Percentiles rank a stretch among this genome's conserved stretches.
phyloP scores from a whole-genome alignment of 2,113 vertebrate species.

The Festucalex cinctus region DNA sequence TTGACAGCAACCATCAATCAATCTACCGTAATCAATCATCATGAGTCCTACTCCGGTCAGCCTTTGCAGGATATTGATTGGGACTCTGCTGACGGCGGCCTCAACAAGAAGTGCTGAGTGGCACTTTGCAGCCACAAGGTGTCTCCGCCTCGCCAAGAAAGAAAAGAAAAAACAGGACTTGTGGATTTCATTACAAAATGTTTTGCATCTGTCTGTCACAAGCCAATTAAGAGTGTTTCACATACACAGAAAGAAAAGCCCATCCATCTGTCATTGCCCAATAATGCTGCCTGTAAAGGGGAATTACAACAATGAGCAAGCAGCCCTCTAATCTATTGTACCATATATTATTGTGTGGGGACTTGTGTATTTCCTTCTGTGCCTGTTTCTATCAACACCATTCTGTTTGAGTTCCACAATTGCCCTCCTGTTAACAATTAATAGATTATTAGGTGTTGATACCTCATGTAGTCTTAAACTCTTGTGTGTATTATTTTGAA shows the following conservation, averaged over 20 bases:
- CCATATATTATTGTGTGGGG: not conserved
- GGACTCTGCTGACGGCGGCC: conserved; percentile 36
- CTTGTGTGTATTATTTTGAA: too few relatives aligned
- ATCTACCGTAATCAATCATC: not conserved
- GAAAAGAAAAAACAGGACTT: not conserved
- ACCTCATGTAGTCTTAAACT: too few relatives aligned
- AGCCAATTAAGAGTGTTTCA: not conserved
- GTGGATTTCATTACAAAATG: not conserved
- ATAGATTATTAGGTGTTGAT: too few relatives aligned
- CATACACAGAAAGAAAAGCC: conserved; percentile 10
- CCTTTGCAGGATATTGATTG: conserved; percentile 38
- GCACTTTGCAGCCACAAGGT: conserved; percentile 60
- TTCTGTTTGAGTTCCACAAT: too few relatives aligned
- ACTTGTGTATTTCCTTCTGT: conserved; percentile 53
- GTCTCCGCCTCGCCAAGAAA: conserved; percentile 36
- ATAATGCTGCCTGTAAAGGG: conserved; percentile 42
- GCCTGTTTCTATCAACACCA: not conserved
- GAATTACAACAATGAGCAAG: conserved; percentile 63
- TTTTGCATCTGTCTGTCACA: not conserved
- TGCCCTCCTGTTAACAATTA: too few relatives aligned
- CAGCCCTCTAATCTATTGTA: conserved; percentile 20
- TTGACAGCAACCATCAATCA: not conserved
- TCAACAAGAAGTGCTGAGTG: conserved; percentile 42
- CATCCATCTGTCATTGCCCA: conserved; percentile 47
- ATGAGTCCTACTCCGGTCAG: not conserved